These are phyloP conservation scores for Cephus pygmeus DNA, from an alignment of 2,888 invertebrate species.

Conservation along the genomic window DNA sequence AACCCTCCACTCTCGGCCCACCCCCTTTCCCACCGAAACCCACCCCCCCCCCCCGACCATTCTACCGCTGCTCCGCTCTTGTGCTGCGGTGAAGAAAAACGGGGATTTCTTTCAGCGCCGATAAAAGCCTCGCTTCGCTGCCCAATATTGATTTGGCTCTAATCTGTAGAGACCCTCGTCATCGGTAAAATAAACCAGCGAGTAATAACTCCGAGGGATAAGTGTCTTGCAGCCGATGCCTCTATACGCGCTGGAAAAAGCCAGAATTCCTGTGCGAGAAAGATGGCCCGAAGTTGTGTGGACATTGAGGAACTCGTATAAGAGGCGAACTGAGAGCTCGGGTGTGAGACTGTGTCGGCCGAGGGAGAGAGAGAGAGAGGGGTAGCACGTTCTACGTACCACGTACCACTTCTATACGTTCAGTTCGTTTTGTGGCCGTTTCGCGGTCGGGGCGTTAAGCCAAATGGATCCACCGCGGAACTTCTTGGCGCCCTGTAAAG, in stretches of 20 bases:
- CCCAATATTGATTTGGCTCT: slow-evolving; percentile 66
- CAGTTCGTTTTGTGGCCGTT: not conserved
- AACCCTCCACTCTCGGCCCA: slow-evolving; percentile 11
- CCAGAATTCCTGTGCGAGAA: too few relatives aligned
- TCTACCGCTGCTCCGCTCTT: not conserved
- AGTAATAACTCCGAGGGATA: slow-evolving; percentile 53
- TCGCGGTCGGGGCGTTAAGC: slow-evolving; percentile 4
- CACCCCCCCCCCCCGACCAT: slow-evolving; percentile 8
- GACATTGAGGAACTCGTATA: not conserved
- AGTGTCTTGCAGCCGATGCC: slow-evolving; percentile 16
- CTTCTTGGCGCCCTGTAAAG: too few relatives aligned
- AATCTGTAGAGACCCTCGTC: slow-evolving; percentile 60
- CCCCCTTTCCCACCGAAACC: slow-evolving; percentile 25
- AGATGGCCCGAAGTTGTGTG: not conserved
- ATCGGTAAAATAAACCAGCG: slow-evolving; percentile 60
- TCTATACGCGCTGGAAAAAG: too few relatives aligned
- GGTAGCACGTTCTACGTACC: too few relatives aligned
- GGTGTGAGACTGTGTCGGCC: not conserved
- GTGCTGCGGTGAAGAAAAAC: slow-evolving; percentile 5
- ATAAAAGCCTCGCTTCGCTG: slow-evolving; percentile 62
- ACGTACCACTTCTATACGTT: too few relatives aligned
- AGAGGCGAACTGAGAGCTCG: not conserved
- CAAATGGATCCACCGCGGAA: not conserved
- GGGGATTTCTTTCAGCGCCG: slow-evolving; percentile 59
- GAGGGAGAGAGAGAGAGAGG: slow-evolving; percentile 1